Evolutionary conservation across 2,113 vertebrate species (phyloP).

Genomic region (Perca fluviatilis): DNA sequence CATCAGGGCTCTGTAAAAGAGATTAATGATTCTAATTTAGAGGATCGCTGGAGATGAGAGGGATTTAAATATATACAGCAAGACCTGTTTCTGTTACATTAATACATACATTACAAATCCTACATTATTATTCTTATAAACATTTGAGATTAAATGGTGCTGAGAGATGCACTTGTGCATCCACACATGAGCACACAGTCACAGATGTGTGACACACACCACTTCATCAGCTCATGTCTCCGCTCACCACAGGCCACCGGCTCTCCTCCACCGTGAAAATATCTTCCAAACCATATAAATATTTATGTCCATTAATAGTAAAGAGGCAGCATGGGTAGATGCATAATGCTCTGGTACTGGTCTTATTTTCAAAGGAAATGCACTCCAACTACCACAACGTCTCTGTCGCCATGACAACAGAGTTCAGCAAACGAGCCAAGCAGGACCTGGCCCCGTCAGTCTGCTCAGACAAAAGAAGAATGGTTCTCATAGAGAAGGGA

Average conservation of each 20-base stretch:
- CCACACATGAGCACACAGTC: conserved; percentile 36
- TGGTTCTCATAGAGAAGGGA: conserved; percentile 27
- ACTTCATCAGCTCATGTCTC: conserved; percentile 78
- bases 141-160: conserved; percentile 32
- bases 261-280: conserved; percentile 63
- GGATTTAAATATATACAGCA: conserved; percentile 35
- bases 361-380: conserved; percentile 70
- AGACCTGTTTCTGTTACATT: conserved; percentile 22
- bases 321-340: conserved; percentile 69
- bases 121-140: conserved; percentile 37
- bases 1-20: conserved; percentile 11
- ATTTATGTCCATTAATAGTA: conserved; percentile 85
- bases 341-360: conserved; percentile 67
- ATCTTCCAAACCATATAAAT: conserved; percentile 74
- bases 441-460: conserved; percentile 63
- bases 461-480: conserved; percentile 57
- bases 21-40: conserved; percentile 40
- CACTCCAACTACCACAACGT: conserved; percentile 72
- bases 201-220: conserved; percentile 59
- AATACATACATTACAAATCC: not conserved
- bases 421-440: conserved; percentile 66
- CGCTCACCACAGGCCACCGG: conserved; percentile 60
- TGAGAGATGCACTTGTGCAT: conserved; percentile 33
- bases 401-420: conserved; percentile 83
- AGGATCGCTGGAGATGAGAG: conserved; percentile 22